phyloP scores from a whole-genome alignment of 2,888 invertebrate species.

The Leucania comma region DNA sequence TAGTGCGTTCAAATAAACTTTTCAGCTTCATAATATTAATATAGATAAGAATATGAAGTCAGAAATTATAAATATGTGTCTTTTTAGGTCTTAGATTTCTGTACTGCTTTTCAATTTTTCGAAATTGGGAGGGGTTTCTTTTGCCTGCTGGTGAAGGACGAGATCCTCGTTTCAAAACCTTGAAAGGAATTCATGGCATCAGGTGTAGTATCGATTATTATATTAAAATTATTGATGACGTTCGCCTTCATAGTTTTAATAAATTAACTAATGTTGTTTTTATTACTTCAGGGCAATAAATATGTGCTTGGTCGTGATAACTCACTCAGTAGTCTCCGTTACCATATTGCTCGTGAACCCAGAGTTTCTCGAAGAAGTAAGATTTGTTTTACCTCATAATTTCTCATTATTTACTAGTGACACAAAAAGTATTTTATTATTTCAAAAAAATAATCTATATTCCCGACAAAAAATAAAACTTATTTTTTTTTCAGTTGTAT shows the following conservation, averaged over 20 bases:
- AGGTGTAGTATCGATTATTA: slow-evolving; percentile 54
- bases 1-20: too few relatives aligned
- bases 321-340: slow-evolving; percentile 3
- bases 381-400: slow-evolving; percentile 1
- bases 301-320: neutral
- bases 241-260: neutral
- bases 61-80: neutral
- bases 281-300: neutral
- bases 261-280: neutral
- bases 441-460: too few relatives aligned
- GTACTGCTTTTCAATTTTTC: slow-evolving; percentile 69
- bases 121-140: slow-evolving; percentile 67
- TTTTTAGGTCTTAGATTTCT: slow-evolving; percentile 54
- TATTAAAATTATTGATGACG: slow-evolving; percentile 12
- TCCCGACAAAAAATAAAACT: too few relatives aligned
- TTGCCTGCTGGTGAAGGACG: slow-evolving; percentile 5
- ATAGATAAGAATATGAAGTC: too few relatives aligned
- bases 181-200: slow-evolving; percentile 66
- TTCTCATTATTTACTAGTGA: neutral
- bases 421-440: too few relatives aligned
- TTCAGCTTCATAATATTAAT: too few relatives aligned
- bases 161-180: slow-evolving; percentile 45
- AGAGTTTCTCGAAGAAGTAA: slow-evolving; percentile 64
- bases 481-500: neutral
- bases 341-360: slow-evolving; percentile 47